These are phyloP conservation scores for Anisognathus igniventris DNA, from an alignment of 2,797 vertebrate species.

Conservation along the genomic window DNA sequence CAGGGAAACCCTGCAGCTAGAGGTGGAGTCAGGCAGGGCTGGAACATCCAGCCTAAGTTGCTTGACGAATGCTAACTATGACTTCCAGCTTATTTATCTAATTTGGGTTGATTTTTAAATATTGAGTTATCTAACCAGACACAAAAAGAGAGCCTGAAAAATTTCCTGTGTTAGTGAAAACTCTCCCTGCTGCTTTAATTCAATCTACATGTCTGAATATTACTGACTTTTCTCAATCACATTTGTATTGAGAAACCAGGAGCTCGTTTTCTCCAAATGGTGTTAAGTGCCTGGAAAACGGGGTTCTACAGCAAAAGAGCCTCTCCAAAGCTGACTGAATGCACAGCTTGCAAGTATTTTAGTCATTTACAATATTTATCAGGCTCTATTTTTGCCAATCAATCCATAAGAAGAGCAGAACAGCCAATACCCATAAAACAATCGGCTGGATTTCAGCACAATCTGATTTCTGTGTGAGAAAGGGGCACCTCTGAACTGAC, in stretches of 20 bases:
- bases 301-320: not conserved
- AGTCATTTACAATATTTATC: not conserved
- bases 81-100: conserved; percentile 50
- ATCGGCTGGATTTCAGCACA: accelerated
- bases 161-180: not conserved
- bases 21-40: conserved; percentile 4
- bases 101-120: conserved; percentile 44
- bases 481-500: not conserved
- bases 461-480: not conserved
- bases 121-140: conserved; percentile 30
- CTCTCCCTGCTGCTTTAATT: not conserved
- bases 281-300: not conserved
- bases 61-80: conserved; percentile 32
- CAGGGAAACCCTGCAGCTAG: conserved; percentile 43
- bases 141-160: not conserved
- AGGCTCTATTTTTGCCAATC: not conserved
- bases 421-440: not conserved
- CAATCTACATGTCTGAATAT: not conserved
- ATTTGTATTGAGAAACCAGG: conserved; percentile 1
- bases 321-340: not conserved
- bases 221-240: not conserved
- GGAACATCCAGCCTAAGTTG: conserved; percentile 24
- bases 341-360: not conserved
- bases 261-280: not conserved
- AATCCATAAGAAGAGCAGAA: not conserved